Evolutionary conservation across 2,113 vertebrate genomes (phyloP), one percentile per base, ranked within the genome.

Genomic region (Cynocephalus volans): DNA sequence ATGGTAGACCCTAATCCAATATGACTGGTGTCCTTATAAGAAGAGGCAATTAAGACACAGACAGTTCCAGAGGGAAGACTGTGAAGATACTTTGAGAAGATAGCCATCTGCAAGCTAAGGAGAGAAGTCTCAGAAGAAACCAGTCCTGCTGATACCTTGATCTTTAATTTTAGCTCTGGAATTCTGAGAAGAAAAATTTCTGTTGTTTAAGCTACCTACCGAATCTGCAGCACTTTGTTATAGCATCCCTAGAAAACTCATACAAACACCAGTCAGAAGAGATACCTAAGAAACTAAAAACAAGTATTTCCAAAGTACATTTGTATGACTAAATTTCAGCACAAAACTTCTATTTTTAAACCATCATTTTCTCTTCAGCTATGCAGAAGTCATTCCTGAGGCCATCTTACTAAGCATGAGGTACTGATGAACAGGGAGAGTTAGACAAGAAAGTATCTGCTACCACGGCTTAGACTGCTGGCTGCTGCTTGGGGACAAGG

Each of bases 311-410:
- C 4, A 56, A 96, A 87, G 7, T 50, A 7, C n/a, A 73, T 60
- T 75, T 65, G 80, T 50, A n/a, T 65, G 31, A 50, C 36, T 77
- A 58, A 8, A 67, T 41, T 89, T 80, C 28, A 60, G 18, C 28
- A 54, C 56, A 54, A 56, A 81, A 62, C 17, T 77, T 88, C 31
- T 11, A n/a, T 45, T 88, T 70, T 86, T 36, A 93, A 95, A 79
- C n/a, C 52, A n/a, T 17, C 67, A 3, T 77, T 79, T 92, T 83
- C 45, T 82, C 67, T 72, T 56, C 65, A 31, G 58, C 52, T 85
- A 14, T 65, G 64, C 56, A 93, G 83, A 95, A 95, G 21, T 31
- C 19, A 31, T 69, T 33, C n/a, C 26, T 70, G 24, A 45, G 65
- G 31, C 48, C 69, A 54, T 62, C 52, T 88, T 86, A 19, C 62